Evolutionary conservation across 2,113 vertebrate genomes (phyloP), one percentile per base, ranked within the genome.

Genomic region (Merops nubicus): DNA sequence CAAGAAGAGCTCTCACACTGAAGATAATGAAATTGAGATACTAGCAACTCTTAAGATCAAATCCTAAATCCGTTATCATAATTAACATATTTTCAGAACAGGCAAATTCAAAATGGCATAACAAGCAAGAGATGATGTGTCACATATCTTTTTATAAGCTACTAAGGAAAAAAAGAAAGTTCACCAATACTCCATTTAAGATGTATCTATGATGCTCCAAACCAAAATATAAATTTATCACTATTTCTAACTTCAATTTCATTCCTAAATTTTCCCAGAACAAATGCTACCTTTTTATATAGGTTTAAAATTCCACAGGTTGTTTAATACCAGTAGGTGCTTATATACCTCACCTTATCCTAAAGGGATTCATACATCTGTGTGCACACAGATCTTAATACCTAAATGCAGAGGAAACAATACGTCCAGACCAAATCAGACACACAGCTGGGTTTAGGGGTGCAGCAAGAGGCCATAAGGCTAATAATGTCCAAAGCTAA

Each of bases 61-160:
- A 91, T 25, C 23, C 83, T 69, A 91, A 94, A 95, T 94, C 91
- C 84, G 95, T 86, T 95, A 96, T 86, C 91, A 40, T 93, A 93
- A 95, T 96, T 95, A 93, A 65, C 90, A 94, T 85, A 89, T 95
- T 96, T 97, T 96, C 90, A 96, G 93, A 95, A 91, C 63, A 90
- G 85, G 82, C 56, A 89, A 94, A 95, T 96, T 96, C 79, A 82
- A 93, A 95, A 91, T 53, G 88, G 88, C 76, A 90, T 93, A 96
- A 96, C 79, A 92, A 96, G 90, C 69, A 95, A 88, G 63, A 89
- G 68, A 95, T 7, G 33, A 90, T 45, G 77, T 81, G 93, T 89
- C 69, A 79, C 60, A 15, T 54, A 86, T 80, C 88, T 95, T 95
- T 94, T 92, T 86, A 73, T 70, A 95, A 62, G 69, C 36, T 78